Evolutionary conservation across 2,797 vertebrate genomes (phyloP), one percentile per base, ranked within the genome.

Genomic region (Ibycter americanus): DNA sequence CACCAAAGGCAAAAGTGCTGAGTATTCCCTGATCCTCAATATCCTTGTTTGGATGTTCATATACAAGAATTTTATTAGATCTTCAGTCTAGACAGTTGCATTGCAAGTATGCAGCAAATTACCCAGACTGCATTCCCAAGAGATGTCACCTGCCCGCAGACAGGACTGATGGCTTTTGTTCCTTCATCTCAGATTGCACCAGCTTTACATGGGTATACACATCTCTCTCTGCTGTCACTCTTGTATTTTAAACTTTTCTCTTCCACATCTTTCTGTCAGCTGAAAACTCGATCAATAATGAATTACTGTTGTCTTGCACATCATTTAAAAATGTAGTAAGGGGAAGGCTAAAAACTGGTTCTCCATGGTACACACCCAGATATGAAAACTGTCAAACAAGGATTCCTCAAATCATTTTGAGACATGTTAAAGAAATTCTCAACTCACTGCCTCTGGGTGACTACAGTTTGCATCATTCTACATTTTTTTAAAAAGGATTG

Each of bases 61-160:
- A 16, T 6, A 36, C 8, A 51, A 51, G 56, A 78, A 58, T 5
- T 4, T 4, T 4, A 5, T 17, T 1, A 58, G 32, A 12, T 31
- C 34, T 65, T 22, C 59, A n/a, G n/a, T 23, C 34, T 4, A 67
- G 54, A 46, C 26, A n/a, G 0, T 12, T 1, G 1, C n/a, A 59
- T 8, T 1, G 18, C 21, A 51, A 72, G 10, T 27, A n/a, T 0
- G 7, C 56, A 89, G 46, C 49, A 81, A 47, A 90, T 20, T 36
- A 88, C 44, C 47, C 87, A 8, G 44, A 52, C 54, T 6, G 29
- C 61, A 68, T 68, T 72, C 90, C 83, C 65, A 12, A 11, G n/a
- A 23, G 59, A 67, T 0, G 0, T 14, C 74, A 38, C 40, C 42
- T 9, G 5, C 63, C 21, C 0, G 0, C 17, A 54, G 23, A 52